Base-by-base conservation (phyloP, 2,888 invertebrate species). In the Laspeyria flexula region DNA sequence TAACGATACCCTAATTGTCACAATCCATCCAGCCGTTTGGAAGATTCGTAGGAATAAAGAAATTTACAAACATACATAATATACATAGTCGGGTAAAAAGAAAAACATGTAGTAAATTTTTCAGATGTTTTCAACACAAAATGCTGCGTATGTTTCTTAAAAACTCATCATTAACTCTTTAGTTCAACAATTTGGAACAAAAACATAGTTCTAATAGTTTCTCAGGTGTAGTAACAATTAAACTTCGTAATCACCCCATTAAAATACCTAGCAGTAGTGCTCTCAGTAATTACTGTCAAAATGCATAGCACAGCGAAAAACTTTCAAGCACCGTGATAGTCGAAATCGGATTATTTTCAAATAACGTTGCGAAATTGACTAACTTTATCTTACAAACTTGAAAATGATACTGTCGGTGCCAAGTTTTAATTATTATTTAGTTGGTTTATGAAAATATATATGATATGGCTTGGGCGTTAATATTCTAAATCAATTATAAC, bases 321-420 rank as follows among this genome's bases (percentile, higher is more conserved):
- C 35, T 47, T 41, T 3, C 1, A 11, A 41, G 41, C n/a, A 10
- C 34, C 29, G 11, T 35, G 30, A 30, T 37, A 29, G 21, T 23
- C 18, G n/a, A 42, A 42, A 47, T 41, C 35, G 29, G 35, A 47
- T 35, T 47, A 47, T 41, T 47, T 47, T 11, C 41, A 42, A 37
- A 42, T 42, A 30, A 9, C 47, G 47, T 21, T 11, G 41, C 40
- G 4, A 35, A 42, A 42, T 35, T 41, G 35, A 42, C 30, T 29
- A 53, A 61, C 21, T 49, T 31, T 43, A 23, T 37, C 30, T 50
- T 35, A 21, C 21, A 13, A 50, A 50, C 30, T 44, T 18, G 43
- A 38, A 49, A 49, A 21, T 50, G 45, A 50, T 55, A 39, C 37
- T 54, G 35, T 49, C 49, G 37, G 37, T 16, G 34, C 18, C 10